These are phyloP conservation scores for Endotricha flammealis DNA, from an alignment of 2,888 invertebrate genomes.

Conservation along the genomic window DNA sequence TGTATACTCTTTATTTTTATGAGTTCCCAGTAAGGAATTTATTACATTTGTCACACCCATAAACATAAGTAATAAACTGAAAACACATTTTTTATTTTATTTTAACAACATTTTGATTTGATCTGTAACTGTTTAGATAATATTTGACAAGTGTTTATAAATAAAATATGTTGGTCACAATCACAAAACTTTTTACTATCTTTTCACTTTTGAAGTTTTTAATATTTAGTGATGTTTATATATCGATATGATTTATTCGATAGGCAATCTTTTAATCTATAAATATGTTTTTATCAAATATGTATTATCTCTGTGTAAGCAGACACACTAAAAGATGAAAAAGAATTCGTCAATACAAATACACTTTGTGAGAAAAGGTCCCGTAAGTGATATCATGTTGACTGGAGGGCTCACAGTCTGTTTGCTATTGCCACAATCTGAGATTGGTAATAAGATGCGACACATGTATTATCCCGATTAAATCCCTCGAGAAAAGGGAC, in stretches of 20 bases:
- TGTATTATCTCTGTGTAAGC: constrained; percentile 35
- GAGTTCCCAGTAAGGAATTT: constrained; percentile 57
- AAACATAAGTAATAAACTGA: constrained; percentile 49
- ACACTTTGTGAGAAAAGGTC: constrained; percentile 54
- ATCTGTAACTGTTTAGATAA: constrained; percentile 23
- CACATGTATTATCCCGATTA: constrained; percentile 74
- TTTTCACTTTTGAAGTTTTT: neutral
- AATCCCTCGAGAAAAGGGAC: constrained; percentile 63
- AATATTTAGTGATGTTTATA: neutral
- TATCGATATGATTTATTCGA: neutral
- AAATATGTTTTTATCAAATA: constrained; percentile 14
- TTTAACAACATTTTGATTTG: constrained; percentile 32
- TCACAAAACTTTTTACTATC: neutral
- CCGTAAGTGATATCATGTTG: constrained; percentile 70
- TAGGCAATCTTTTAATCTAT: neutral
- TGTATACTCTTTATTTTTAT: constrained; percentile 60
- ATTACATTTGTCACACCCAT: constrained; percentile 55
- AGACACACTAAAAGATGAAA: constrained; percentile 46
- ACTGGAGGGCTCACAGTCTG: constrained; percentile 59
- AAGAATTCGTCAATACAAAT: constrained; percentile 60
- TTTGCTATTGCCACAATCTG: constrained; percentile 68
- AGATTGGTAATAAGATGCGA: constrained; percentile 76
- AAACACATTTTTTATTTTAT: constrained; percentile 38
- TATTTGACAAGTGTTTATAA: neutral
- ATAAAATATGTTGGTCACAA: neutral